phyloP scores from a whole-genome alignment of 2,113 vertebrate genomes.

The Peromyscus polionotus region DNA sequence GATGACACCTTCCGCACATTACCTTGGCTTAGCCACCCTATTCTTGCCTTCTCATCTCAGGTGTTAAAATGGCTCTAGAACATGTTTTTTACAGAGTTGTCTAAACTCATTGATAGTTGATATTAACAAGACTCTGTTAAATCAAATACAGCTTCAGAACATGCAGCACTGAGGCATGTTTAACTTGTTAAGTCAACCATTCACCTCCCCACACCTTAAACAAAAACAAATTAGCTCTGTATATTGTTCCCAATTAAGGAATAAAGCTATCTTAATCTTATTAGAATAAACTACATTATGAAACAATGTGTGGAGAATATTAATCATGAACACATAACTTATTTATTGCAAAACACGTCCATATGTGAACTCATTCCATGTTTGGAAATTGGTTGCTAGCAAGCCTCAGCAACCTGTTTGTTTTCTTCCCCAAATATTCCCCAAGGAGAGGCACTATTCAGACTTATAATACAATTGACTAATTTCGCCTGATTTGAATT shows the following conservation, averaged over 20 bases:
- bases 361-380: not conserved
- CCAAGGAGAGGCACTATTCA: not conserved
- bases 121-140: not conserved
- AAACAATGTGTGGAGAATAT: not conserved
- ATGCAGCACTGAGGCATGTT: not conserved
- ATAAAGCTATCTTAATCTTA: conserved; percentile 33
- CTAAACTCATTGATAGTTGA: not conserved
- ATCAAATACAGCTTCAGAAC: not conserved
- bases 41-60: not conserved
- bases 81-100: not conserved
- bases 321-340: not conserved
- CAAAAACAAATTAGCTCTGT: conserved; percentile 20
- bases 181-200: not conserved
- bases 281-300: not conserved
- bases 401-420: not conserved
- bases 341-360: not conserved
- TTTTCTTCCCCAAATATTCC: not conserved
- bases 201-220: not conserved
- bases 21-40: fast-evolving
- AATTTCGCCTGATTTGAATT: not conserved
- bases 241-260: not conserved
- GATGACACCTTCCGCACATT: not conserved
- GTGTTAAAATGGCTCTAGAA: not conserved
- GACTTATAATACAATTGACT: not conserved
- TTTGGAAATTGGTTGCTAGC: not conserved